Evolutionary conservation across 1,140 invertebrate species (phyloP).

Genomic region (Drosophila burlai): DNA sequence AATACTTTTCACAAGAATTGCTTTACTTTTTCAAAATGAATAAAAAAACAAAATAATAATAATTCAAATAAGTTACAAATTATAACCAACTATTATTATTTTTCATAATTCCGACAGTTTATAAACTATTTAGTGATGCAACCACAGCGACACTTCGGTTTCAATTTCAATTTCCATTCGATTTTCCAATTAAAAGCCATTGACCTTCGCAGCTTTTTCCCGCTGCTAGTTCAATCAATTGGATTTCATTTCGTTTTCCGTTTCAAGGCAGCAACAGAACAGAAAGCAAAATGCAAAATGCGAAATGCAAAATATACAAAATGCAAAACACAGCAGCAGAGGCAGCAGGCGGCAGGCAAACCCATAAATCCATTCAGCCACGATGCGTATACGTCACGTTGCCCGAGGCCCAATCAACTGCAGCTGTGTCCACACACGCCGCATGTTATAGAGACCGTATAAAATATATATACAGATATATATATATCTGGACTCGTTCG

Average conservation of each 20-base stretch:
- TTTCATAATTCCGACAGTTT: neutral
- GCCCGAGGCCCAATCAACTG: constrained; percentile 58
- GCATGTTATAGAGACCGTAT: neutral
- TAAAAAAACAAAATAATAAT: too few species aligned
- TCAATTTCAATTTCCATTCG: constrained; percentile 24
- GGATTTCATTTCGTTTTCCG: constrained; percentile 62
- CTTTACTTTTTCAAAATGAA: too few species aligned
- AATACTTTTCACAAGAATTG: too few species aligned
- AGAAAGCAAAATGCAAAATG: constrained; percentile 34
- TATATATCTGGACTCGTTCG: constrained; percentile 18
- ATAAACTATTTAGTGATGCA: neutral
- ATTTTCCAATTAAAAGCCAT: constrained; percentile 58
- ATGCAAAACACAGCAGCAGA: constrained; percentile 21
- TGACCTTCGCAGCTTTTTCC: constrained; percentile 55
- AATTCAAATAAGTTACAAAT: too few species aligned
- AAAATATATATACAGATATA: constrained; percentile 1
- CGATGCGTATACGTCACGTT: constrained; percentile 73
- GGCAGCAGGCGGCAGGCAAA: constrained; percentile 3
- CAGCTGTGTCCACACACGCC: constrained; percentile 62
- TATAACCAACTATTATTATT: neutral
- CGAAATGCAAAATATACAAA: constrained; percentile 15
- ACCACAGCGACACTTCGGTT: neutral
- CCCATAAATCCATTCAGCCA: constrained; percentile 51
- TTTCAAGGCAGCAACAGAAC: constrained; percentile 38
- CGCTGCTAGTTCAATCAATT: constrained; percentile 52